Conservation (phyloP, 2,113 vertebrate species). For the Platycercus adscitus region DNA sequence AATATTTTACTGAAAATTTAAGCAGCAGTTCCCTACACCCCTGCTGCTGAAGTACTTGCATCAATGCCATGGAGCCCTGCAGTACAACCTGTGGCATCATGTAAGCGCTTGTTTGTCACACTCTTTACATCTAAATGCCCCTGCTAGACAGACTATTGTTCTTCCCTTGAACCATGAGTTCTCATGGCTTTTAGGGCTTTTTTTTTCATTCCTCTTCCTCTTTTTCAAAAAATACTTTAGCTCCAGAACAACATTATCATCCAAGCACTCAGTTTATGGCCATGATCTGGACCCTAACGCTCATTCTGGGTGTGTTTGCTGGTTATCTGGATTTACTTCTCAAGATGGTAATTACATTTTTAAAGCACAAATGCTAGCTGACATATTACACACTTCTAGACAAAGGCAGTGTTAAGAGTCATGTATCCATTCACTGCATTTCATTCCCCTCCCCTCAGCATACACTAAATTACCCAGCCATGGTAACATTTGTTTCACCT, state of each 20-base stretch:
- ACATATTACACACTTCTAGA: background rate
- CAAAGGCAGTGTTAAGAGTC: background rate
- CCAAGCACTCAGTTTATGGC: rapidly evolving
- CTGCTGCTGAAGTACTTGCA: background rate
- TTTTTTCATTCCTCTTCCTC: background rate
- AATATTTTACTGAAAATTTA: background rate
- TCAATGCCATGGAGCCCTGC: background rate
- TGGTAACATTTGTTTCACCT: background rate
- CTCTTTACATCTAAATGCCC: background rate
- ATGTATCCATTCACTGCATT: background rate
- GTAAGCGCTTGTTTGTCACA: background rate
- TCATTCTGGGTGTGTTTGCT: background rate
- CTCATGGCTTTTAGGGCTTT: background rate
- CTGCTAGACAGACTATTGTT: background rate
- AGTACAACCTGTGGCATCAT: background rate
- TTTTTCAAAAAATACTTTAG: background rate
- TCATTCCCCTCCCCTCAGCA: background rate
- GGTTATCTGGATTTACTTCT: background rate
- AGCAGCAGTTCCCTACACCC: background rate
- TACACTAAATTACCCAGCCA: background rate
- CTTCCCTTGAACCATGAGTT: background rate
- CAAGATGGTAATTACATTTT: background rate
- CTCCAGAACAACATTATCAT: background rate
- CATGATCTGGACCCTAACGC: background rate
- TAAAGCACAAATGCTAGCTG: background rate